Conservation (phyloP, 2,113 vertebrate genomes). For the Smithornis capensis region DNA sequence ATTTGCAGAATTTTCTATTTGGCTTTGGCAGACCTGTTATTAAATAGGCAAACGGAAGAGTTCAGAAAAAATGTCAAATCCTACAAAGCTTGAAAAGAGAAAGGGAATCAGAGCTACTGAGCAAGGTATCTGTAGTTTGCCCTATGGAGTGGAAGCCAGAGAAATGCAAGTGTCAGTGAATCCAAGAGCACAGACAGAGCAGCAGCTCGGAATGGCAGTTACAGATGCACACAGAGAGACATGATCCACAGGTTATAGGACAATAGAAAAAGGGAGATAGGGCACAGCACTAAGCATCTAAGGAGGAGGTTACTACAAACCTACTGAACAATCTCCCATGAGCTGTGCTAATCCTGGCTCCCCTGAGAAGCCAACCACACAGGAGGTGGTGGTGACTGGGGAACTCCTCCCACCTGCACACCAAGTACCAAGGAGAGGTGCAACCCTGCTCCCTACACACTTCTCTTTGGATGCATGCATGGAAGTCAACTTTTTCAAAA, state of each 20-base stretch:
- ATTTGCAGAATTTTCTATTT: not conserved
- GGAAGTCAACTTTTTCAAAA: not conserved
- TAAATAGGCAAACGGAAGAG: not conserved
- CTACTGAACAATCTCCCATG: not conserved
- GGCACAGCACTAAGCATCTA: not conserved
- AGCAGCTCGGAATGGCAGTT: not conserved
- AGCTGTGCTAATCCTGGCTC: not conserved
- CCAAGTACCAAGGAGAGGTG: accelerated
- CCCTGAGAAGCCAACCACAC: accelerated
- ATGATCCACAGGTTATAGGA: not conserved
- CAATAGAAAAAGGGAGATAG: not conserved
- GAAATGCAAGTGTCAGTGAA: not conserved
- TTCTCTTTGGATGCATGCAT: accelerated
- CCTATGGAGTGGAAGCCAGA: not conserved
- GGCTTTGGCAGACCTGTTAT: not conserved
- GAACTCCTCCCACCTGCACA: not conserved
- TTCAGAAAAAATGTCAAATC: not conserved
- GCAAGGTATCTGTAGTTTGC: not conserved
- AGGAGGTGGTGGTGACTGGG: accelerated
- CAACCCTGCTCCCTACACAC: not conserved
- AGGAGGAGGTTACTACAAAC: not conserved
- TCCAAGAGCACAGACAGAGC: accelerated
- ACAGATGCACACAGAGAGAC: not conserved
- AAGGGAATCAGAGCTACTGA: not conserved
- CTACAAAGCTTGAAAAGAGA: not conserved